phyloP scores from a whole-genome alignment of 1,140 invertebrate species.

The Hormaphis cornu region DNA sequence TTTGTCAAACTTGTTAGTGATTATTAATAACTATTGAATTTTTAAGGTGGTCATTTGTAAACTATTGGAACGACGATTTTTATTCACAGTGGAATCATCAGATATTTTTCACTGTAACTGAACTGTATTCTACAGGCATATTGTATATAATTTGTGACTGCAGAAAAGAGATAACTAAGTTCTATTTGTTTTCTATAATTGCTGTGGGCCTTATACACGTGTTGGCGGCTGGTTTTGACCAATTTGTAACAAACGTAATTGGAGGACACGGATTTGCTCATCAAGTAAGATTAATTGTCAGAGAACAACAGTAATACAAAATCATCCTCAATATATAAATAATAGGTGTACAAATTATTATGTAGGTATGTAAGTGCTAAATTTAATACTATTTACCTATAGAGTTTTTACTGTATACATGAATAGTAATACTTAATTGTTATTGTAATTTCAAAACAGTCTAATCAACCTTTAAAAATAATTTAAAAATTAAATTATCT shows the following conservation, averaged over 20 bases:
- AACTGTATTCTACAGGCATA: constrained; percentile 58
- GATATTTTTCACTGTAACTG: constrained; percentile 63
- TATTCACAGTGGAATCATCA: constrained; percentile 69
- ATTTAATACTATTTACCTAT: too few relatives aligned
- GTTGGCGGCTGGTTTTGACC: constrained; percentile 60
- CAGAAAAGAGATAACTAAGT: constrained; percentile 50
- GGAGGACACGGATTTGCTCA: constrained; percentile 57
- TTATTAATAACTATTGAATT: neutral
- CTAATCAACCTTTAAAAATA: too few relatives aligned
- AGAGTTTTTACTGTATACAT: too few relatives aligned
- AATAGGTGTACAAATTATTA: too few relatives aligned
- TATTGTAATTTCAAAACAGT: too few relatives aligned
- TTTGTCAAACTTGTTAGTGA: neutral
- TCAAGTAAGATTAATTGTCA: constrained; percentile 46
- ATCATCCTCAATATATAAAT: too few relatives aligned
- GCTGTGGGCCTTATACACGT: constrained; percentile 62
- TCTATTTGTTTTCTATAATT: constrained; percentile 54
- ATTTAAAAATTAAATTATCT: too few relatives aligned
- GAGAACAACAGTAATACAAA: neutral
- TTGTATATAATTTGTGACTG: constrained; percentile 52
- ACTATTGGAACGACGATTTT: constrained; percentile 77
- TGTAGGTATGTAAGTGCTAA: too few relatives aligned
- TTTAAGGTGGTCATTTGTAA: constrained; percentile 63
- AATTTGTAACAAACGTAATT: constrained; percentile 65
- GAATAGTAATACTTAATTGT: too few relatives aligned